phyloP scores from a whole-genome alignment of 2,888 invertebrate species.

The Trimorus sp. region DNA sequence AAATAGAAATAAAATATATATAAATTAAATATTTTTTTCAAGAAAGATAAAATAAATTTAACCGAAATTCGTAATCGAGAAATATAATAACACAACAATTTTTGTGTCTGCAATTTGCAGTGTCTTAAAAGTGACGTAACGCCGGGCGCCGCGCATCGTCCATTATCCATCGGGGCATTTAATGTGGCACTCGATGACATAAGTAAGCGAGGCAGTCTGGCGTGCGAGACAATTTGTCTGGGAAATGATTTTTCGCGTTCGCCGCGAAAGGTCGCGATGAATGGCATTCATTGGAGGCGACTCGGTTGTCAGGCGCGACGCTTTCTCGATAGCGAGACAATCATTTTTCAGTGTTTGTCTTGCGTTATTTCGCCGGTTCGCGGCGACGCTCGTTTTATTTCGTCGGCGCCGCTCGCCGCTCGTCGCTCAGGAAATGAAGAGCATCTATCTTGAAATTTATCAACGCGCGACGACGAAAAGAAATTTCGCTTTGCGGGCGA shows the following conservation, averaged over 20 bases:
- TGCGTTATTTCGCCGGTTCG: slow-evolving; percentile 1
- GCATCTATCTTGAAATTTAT: not conserved
- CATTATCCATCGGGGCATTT: slow-evolving; percentile 7
- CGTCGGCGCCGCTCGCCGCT: not conserved
- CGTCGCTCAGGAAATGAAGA: slow-evolving; percentile 18
- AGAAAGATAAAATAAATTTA: too few species aligned
- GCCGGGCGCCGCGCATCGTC: too few species aligned
- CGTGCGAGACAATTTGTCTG: slow-evolving; percentile 59
- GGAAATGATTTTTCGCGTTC: slow-evolving; percentile 56
- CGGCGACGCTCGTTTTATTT: not conserved
- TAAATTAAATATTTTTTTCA: too few species aligned
- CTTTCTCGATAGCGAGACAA: slow-evolving; percentile 52
- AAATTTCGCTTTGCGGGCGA: not conserved
- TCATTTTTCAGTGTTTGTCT: slow-evolving; percentile 57
- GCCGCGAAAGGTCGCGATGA: slow-evolving; percentile 36
- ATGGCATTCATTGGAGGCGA: slow-evolving; percentile 40
- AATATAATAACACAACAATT: too few species aligned
- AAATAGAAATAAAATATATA: too few species aligned
- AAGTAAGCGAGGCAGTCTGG: slow-evolving; percentile 43
- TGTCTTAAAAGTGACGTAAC: slow-evolving; percentile 28
- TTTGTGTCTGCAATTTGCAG: not conserved
- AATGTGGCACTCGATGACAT: slow-evolving; percentile 53
- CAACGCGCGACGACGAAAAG: not conserved
- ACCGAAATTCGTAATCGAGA: too few species aligned
- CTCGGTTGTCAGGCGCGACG: slow-evolving; percentile 44